A percentile compares a stretch with the other conserved stretches of the same genome.
Evolutionary conservation across 1,140 invertebrate species (phyloP).

Genomic region (Hestina assimilis): DNA sequence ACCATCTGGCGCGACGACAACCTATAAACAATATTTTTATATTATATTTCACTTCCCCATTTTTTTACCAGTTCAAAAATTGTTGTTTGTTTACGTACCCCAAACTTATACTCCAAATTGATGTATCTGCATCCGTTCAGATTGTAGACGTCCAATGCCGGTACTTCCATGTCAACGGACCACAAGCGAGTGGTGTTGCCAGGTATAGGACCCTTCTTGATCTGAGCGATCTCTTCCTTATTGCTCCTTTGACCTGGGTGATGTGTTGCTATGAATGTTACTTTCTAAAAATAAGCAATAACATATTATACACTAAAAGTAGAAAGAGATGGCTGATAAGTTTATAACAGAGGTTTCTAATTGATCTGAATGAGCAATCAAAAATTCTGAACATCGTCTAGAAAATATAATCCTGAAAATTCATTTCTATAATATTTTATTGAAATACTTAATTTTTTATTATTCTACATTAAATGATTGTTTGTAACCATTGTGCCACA

Average conservation of each 20-base stretch:
- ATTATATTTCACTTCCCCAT: too few species aligned
- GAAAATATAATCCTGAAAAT: too few species aligned
- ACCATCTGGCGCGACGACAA: slow-evolving; percentile 72
- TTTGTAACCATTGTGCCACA: too few species aligned
- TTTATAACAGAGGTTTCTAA: too few species aligned
- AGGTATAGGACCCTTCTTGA: slow-evolving; percentile 80
- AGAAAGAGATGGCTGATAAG: too few species aligned
- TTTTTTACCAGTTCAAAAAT: too few species aligned
- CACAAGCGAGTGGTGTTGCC: slow-evolving; percentile 78
- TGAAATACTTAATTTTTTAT: too few species aligned
- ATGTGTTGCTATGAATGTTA: slow-evolving; percentile 79
- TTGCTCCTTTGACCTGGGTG: slow-evolving; percentile 74
- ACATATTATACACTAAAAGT: slow-evolving; percentile 32
- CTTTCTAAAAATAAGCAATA: slow-evolving; percentile 73
- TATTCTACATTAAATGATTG: too few species aligned
- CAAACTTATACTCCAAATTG: slow-evolving; percentile 81
- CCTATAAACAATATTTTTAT: slow-evolving; percentile 50
- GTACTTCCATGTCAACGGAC: slow-evolving; percentile 80
- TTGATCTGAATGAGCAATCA: too few species aligned
- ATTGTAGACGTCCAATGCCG: slow-evolving; percentile 82
- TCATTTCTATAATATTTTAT: too few species aligned
- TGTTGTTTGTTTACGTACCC: slow-evolving; percentile 60
- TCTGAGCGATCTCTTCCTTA: slow-evolving; percentile 74
- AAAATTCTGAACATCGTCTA: too few species aligned
- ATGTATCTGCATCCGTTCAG: slow-evolving; percentile 82